phyloP scores from a whole-genome alignment of 1,140 invertebrate genomes.

The Schlechtendalia chinensis region DNA sequence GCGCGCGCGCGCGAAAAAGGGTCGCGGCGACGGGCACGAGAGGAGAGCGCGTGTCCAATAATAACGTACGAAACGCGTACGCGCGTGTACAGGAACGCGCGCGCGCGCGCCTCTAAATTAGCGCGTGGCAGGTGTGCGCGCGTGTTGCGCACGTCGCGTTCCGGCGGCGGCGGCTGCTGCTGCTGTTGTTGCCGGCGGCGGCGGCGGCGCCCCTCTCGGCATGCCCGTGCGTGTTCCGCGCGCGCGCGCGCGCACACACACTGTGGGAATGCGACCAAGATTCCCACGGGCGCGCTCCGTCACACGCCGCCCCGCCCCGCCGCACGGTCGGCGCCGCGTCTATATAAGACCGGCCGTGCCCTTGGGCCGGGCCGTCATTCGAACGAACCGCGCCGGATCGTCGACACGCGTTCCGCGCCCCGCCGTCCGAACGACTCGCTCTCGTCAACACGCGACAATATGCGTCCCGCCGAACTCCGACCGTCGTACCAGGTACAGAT shows the following conservation, averaged over 20 bases:
- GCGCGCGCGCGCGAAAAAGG: slow-evolving; percentile 7
- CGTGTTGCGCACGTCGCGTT: neutral
- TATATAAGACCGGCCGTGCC: slow-evolving; percentile 34
- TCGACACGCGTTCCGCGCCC: slow-evolving; percentile 15
- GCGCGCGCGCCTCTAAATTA: slow-evolving; percentile 46
- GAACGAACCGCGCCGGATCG: slow-evolving; percentile 42
- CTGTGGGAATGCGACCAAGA: slow-evolving; percentile 48
- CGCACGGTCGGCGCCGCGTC: neutral
- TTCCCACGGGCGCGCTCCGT: slow-evolving; percentile 46
- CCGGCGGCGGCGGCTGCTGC: neutral
- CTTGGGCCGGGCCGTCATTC: slow-evolving; percentile 39
- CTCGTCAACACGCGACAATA: no score
- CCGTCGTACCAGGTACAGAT: slow-evolving; percentile 47
- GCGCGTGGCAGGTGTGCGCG: slow-evolving; percentile 50
- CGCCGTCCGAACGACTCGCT: no score
- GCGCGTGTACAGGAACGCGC: neutral
- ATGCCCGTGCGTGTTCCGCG: slow-evolving; percentile 24
- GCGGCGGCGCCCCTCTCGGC: slow-evolving; percentile 7
- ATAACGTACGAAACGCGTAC: neutral
- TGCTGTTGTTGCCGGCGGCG: neutral
- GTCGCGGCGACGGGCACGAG: no score
- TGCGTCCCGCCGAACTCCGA: slow-evolving; percentile 43
- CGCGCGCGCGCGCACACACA: slow-evolving; percentile 6
- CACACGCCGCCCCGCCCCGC: slow-evolving; percentile 14
- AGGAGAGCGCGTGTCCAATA: neutral